Evolutionary conservation across 2,888 invertebrate species (phyloP).

Genomic region (Xylophagus ater): DNA sequence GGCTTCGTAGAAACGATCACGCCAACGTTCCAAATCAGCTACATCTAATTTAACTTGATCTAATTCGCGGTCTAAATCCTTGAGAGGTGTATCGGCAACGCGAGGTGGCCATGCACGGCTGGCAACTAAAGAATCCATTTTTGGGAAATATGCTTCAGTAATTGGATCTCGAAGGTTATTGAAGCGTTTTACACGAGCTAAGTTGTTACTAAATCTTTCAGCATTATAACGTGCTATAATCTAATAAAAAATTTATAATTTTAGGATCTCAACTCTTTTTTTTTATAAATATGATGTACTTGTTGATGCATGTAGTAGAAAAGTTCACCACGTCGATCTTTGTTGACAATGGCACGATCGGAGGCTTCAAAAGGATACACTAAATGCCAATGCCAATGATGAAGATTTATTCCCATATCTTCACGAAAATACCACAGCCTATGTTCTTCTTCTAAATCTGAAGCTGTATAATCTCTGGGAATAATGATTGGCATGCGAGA

Average conservation of each 20-base stretch:
- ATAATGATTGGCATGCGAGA: slow-evolving; percentile 47
- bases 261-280: too few relatives aligned
- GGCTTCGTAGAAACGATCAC: slow-evolving; percentile 54
- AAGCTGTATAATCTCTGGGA: slow-evolving; percentile 55
- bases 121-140: slow-evolving; percentile 60
- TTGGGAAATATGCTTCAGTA: slow-evolving; percentile 65
- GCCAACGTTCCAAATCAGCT: slow-evolving; percentile 57
- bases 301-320: slow-evolving; percentile 71
- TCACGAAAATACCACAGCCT: slow-evolving; percentile 59
- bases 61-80: slow-evolving; percentile 52
- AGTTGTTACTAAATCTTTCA: slow-evolving; percentile 57
- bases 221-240: slow-evolving; percentile 49
- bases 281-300: too few relatives aligned
- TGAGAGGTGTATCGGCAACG: slow-evolving; percentile 42
- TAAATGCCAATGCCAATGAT: slow-evolving; percentile 48
- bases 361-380: too few relatives aligned
- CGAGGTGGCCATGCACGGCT: slow-evolving; percentile 60
- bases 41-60: slow-evolving; percentile 53
- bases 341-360: slow-evolving; percentile 42
- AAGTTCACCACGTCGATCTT: slow-evolving; percentile 67
- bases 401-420: slow-evolving; percentile 43
- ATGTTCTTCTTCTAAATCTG: slow-evolving; percentile 59
- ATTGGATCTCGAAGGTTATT: slow-evolving; percentile 54
- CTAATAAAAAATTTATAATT: too few relatives aligned
- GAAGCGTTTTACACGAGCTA: slow-evolving; percentile 48